Conservation (phyloP, 2,888 invertebrate species). For the Agrilus cyanescens region DNA sequence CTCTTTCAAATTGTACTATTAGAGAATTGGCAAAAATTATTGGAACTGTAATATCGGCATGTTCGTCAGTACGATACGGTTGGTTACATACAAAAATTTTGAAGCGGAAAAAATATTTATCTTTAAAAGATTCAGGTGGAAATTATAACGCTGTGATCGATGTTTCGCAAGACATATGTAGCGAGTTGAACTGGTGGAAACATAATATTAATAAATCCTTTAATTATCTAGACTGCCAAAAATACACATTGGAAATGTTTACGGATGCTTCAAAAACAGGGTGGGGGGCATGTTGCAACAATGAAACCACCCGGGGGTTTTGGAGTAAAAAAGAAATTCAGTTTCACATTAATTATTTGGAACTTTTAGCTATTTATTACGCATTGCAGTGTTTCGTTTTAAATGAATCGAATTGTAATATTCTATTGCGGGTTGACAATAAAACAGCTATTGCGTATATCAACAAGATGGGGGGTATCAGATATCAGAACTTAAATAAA, state of each 20-base stretch:
- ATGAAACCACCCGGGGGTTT: slow-evolving; percentile 11
- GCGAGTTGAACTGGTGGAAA: too few species aligned
- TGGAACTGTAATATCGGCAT: too few species aligned
- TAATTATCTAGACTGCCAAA: too few species aligned
- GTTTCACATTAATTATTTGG: slow-evolving; percentile 19
- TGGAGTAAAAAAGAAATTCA: slow-evolving; percentile 15
- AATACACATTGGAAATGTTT: slow-evolving; percentile 14
- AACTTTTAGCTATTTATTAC: slow-evolving; percentile 16
- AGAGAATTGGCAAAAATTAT: too few species aligned
- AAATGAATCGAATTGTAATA: slow-evolving; percentile 9
- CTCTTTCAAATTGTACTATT: too few species aligned
- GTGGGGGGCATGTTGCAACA: slow-evolving; percentile 17
- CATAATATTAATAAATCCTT: too few species aligned
- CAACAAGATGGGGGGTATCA: slow-evolving; percentile 16
- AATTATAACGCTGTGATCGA: too few species aligned
- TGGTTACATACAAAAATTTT: too few species aligned
- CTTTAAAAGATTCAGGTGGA: too few species aligned
- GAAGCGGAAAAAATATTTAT: too few species aligned
- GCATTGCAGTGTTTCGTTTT: slow-evolving; percentile 18
- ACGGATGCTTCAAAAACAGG: slow-evolving; percentile 16
- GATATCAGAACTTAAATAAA: slow-evolving; percentile 13
- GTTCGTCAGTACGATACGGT: too few species aligned
- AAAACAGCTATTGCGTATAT: slow-evolving; percentile 17
- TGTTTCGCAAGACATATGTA: too few species aligned
- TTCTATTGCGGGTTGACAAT: slow-evolving; percentile 17